Evolutionary conservation across 2,888 invertebrate genomes (phyloP), one percentile per base, ranked within the genome.

Genomic region (Polyommatus icarus): DNA sequence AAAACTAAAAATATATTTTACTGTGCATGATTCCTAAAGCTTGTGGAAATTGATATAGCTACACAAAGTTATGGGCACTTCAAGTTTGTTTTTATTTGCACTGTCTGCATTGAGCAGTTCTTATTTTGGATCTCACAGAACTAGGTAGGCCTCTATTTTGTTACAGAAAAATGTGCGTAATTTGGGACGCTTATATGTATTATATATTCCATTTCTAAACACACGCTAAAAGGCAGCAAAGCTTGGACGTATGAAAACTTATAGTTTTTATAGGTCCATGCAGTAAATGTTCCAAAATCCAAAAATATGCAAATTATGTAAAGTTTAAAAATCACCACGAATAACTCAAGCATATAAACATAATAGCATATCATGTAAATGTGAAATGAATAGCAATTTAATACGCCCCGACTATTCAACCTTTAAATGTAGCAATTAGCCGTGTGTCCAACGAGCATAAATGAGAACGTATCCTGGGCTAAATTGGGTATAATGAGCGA

Each of bases 401-500:
- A 80, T 77, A 77, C 76, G 78, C 76, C 72, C 79, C 81, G 78
- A 81, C 80, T 81, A 80, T 81, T 82, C 81, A 82, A 80, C 80
- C 80, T 87, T 89, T 88, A 88, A 88, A 87, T 84, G 81, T 83
- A 84, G 86, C 87, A 87, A 89, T 89, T 85, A 89, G 82, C 84
- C 84, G 84, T 84, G 86, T 89, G 89, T 89, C 89, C 87, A 91
- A 87, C 86, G 85, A 90, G 87, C 90, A 88, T 89, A 87, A 89
- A 89, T 88, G 87, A 86, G 86, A 89, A 87, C 87, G 87, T 90
- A 91, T 91, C 90, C 88, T 87, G 85, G 83, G 83, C 86, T 88
- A 90, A 91, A 91, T 91, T 91, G 89, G 88, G 84, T 90, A 87
- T 91, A 92, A 91, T 90, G 89, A 90, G 87, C 79, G 86, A 88